Percentiles rank a stretch among this genome's conserved stretches.
These are phyloP conservation scores for Myotis davidii DNA, from an alignment of 2,113 vertebrate genomes.

Conservation along the genomic window DNA sequence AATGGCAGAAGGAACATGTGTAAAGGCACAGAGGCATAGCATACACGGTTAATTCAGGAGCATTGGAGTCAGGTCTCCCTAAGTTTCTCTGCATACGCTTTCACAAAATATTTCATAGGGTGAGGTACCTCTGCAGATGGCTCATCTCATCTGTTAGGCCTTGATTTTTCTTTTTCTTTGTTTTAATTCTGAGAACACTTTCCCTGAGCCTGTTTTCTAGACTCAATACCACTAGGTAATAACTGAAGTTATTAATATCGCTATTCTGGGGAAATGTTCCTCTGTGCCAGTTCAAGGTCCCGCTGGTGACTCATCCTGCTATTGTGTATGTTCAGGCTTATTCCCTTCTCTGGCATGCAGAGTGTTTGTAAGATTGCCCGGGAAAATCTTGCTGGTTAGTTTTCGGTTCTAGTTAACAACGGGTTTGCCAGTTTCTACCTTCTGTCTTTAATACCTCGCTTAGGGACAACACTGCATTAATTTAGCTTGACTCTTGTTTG, in stretches of 20 bases:
- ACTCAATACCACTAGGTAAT: not conserved
- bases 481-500: not conserved
- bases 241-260: not conserved
- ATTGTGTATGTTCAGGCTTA: not conserved
- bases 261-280: not conserved
- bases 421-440: not conserved
- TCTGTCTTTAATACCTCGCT: not conserved
- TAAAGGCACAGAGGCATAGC: not conserved
- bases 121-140: slow-evolving; percentile 48
- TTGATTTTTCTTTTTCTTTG: slow-evolving; percentile 21
- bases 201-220: not conserved
- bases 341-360: not conserved
- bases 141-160: not conserved
- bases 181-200: slow-evolving; percentile 42
- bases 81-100: slow-evolving; percentile 30
- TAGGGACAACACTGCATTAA: not conserved
- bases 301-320: not conserved
- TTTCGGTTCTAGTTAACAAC: not conserved
- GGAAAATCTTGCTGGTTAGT: not conserved
- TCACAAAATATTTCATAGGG: not conserved
- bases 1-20: not conserved
- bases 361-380: not conserved
- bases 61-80: not conserved
- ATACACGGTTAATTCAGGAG: not conserved
- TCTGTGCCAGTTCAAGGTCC: not conserved